phyloP scores from a whole-genome alignment of 2,888 invertebrate species.

The Meiosimyza platycephala region DNA sequence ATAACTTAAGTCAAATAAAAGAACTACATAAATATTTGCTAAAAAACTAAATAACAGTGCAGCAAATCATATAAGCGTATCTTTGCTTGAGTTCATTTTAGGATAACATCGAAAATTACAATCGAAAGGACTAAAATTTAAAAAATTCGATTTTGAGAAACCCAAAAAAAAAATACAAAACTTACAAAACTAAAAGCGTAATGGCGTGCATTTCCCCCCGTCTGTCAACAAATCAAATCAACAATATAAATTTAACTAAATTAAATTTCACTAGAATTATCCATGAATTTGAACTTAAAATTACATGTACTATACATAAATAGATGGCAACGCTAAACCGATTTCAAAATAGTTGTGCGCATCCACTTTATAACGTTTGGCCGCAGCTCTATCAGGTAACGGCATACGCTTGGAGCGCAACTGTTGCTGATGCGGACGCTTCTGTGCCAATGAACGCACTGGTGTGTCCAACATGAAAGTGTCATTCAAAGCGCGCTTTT shows the following conservation, averaged over 20 bases:
- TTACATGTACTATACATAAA: constrained; percentile 55
- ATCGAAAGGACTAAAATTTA: constrained; percentile 26
- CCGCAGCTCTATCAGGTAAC: background rate
- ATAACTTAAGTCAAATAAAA: constrained; percentile 20
- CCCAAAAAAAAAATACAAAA: constrained; percentile 33
- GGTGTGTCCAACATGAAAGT: constrained; percentile 59
- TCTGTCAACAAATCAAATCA: constrained; percentile 57
- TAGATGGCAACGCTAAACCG: constrained; percentile 63
- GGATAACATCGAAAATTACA: constrained; percentile 32
- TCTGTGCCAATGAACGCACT: constrained; percentile 47
- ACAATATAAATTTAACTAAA: constrained; percentile 22
- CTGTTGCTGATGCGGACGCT: constrained; percentile 41
- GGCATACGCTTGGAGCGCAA: constrained; percentile 1
- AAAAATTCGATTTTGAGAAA: constrained; percentile 34
- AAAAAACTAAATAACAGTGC: constrained; percentile 56
- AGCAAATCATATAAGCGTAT: constrained; percentile 50
- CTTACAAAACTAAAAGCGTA: constrained; percentile 61
- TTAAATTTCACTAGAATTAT: constrained; percentile 20
- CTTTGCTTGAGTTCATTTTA: background rate
- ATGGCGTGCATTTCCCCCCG: constrained; percentile 61
- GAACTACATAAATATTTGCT: constrained; percentile 26
- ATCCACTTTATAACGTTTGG: constrained; percentile 57
- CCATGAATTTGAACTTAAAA: background rate
- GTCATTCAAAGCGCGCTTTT: constrained; percentile 44
- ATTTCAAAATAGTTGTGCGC: constrained; percentile 62